Base-by-base conservation (phyloP, 2,113 vertebrate genomes). In the Apistogramma diplotaenia region DNA sequence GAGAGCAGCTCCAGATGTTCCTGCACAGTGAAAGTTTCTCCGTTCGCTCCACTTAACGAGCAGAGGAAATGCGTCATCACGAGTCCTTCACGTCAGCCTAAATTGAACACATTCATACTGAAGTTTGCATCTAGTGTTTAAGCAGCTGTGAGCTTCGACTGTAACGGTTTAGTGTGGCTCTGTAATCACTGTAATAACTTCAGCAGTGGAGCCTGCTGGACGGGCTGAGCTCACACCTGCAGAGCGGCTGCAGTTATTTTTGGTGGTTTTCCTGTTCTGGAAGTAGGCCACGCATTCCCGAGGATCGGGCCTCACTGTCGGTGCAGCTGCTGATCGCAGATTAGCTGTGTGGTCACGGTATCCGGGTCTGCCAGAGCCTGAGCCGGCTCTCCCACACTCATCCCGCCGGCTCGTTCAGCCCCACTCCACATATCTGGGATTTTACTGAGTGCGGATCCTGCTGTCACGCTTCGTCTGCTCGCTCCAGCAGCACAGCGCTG, bases 241-340 rank as follows among this genome's bases (percentile, higher is more conserved):
- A 4, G 10, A 25, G 65, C 9, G 23, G 43, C 46, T 25, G 19
- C 25, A 55, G 74, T 74, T 79, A 76, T 87, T 79, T 79, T 56
- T 60, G 78, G 83, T 61, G 31, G 12, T 58, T 74, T 74, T 82
- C 67, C 74, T 75, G 19, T 31, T 31, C 70, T 72, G 79, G 81
- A 86, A 81, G 62, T 78, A 59, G 81, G 77, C 61, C 78, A 78
- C n/a, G n/a, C 79, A 89, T 88, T 91, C 86, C 83, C 85, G 59
- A 70, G 84, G 40, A 82, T 33, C 8, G 4, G 46, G 19, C 57
- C 56, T 80, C 37, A 29, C n/a, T 40, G 53, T 59, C 80, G 31
- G 19, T 72, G 55, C 54, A 82, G 59, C 82, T 56, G 78, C 75
- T 75, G 71, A 82, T 79, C 59, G 8, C 61, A 51, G 89, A 88